Base-by-base conservation (phyloP, 1,140 invertebrate genomes). In the Leptinotarsa undecemlineata region DNA sequence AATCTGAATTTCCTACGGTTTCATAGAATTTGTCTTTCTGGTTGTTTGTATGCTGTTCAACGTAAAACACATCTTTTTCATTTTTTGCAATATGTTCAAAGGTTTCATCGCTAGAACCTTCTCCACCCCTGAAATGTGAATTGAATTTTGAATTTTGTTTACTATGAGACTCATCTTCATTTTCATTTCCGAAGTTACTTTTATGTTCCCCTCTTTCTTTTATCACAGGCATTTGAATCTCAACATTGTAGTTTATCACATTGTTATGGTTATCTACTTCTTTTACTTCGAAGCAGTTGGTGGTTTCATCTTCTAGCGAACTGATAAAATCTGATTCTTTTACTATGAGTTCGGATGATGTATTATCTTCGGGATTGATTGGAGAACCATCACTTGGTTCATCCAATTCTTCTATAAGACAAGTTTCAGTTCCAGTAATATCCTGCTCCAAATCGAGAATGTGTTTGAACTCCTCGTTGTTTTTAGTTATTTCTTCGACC, bases 221-320 rank as follows among this genome's bases (percentile, higher is more conserved):
- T 26, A 64, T 64, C 14, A 26, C 63, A 64, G 63, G 63, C 63
- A 64, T 64, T 64, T 64, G 20, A 26, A 64, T 64, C 15, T 64
- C 63, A 23, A 64, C 63, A 21, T 64, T 64, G 63, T 20, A 64
- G 26, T 64, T 33, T 26, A 64, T 21, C 51, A 19, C 15, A 5
- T 15, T 57, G 51, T 15, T 19, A 57, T 15, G 6, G n/a, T 57
- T 19, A 17, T 57, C 51, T 57, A 57, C n/a, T n/a, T 57, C 17
- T 57, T 57, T 17, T 57, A n/a, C 15, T 57, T 19, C 51, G n/a
- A 57, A 57, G 4, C 8, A 15, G 4, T 19, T 57, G 51, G n/a
- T 57, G 15, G 51, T 57, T 57, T 1, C 51, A 15, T n/a, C n/a
- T 57, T n/a, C 15, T 17, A 57, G 15, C n/a, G 51, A 57, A 4